A percentile compares a stretch with the other conserved stretches of the same genome.
Evolutionary conservation across 2,797 vertebrate genomes (phyloP).

Genomic region (Coregonus ussuriensis): DNA sequence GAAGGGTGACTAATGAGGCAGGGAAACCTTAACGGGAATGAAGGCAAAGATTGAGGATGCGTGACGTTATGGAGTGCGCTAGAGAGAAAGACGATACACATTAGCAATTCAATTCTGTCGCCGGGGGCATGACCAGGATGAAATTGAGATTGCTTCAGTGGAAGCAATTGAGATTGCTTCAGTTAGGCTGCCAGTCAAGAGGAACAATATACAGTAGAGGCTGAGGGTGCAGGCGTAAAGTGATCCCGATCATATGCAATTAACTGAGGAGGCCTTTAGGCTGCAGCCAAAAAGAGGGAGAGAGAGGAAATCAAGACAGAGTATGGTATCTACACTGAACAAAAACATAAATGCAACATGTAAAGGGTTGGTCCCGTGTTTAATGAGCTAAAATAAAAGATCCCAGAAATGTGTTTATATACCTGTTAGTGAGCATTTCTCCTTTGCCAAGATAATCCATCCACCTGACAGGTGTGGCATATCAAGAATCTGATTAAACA

Average conservation of each 20-base stretch:
- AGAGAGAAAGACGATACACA: conserved; percentile 68
- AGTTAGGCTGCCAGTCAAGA: conserved; percentile 53
- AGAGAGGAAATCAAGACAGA: background rate
- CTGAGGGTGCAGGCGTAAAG: conserved; percentile 61
- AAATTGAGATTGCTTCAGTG: conserved; percentile 61
- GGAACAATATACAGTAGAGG: conserved; percentile 44
- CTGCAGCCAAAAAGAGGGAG: conserved; percentile 35
- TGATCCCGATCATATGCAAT: conserved; percentile 70
- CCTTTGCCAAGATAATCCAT: no score
- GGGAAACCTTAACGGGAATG: conserved; percentile 25
- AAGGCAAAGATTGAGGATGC: conserved; percentile 48
- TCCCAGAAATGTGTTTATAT: no score
- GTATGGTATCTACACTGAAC: conserved; percentile 2
- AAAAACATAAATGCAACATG: background rate
- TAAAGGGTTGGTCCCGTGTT: no score
- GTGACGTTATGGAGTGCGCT: conserved; percentile 1
- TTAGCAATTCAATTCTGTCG: conserved; percentile 65
- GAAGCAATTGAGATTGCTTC: conserved; percentile 63
- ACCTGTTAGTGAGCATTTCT: no score
- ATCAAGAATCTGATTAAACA: no score
- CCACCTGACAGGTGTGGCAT: no score
- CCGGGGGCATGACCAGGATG: conserved; percentile 52
- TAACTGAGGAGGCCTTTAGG: conserved; percentile 62
- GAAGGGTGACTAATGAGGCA: conserved; percentile 29
- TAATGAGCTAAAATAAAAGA: no score